These are phyloP conservation scores for Epizoanthus ramosus DNA, from an alignment of 92 coral and sea anemone species.

Conservation along the genomic window DNA sequence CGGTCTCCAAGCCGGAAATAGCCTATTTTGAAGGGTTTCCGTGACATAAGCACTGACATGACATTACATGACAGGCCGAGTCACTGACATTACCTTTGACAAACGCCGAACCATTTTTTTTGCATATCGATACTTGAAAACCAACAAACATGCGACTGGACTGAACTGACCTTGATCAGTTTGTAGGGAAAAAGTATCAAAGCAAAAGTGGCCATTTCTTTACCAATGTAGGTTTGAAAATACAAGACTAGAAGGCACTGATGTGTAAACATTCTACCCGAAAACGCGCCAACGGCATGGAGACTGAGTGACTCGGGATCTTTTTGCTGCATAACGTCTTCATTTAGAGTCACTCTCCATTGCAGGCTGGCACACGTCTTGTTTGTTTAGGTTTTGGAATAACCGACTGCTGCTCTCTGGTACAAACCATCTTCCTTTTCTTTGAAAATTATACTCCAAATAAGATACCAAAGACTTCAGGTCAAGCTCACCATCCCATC, in stretches of 20 bases:
- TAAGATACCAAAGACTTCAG: not conserved
- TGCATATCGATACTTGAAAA: too few species aligned
- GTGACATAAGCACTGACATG: too few species aligned
- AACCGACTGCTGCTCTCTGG: not conserved
- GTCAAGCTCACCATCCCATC: not conserved
- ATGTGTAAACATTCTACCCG: not conserved
- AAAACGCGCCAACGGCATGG: not conserved
- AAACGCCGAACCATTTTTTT: too few species aligned
- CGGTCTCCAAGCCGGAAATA: too few species aligned
- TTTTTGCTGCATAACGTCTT: not conserved
- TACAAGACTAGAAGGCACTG: not conserved
- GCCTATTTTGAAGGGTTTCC: too few species aligned
- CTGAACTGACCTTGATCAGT: not conserved
- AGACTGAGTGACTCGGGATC: not conserved
- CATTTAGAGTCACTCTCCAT: not conserved
- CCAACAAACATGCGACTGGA: too few species aligned
- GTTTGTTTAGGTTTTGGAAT: not conserved
- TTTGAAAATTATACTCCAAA: not conserved
- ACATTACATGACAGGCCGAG: too few species aligned
- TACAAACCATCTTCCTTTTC: not conserved
- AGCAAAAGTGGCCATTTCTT: not conserved
- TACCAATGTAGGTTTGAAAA: not conserved
- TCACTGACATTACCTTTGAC: too few species aligned
- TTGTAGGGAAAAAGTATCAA: not conserved
- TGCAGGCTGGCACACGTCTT: not conserved